Percentiles rank a stretch among this genome's conserved stretches.
These are phyloP conservation scores for Melanophora roralis DNA, from an alignment of 2,888 invertebrate species.

Conservation along the genomic window DNA sequence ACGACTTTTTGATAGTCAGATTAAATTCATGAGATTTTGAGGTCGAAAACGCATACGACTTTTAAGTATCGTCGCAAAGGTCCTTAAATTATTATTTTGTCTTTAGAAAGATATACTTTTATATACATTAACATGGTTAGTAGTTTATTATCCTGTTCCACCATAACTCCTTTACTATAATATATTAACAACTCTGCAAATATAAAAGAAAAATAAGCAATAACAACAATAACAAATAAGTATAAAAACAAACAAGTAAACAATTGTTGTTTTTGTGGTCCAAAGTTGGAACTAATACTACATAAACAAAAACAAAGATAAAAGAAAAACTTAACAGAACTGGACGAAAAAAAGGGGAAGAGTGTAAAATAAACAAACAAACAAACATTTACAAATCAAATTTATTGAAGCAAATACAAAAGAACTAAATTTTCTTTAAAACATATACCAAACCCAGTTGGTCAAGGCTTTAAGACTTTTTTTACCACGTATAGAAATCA, in stretches of 20 bases:
- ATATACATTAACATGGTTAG: neutral
- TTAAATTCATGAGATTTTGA: too few species aligned
- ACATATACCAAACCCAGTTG: neutral
- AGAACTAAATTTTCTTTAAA: constrained; percentile 18
- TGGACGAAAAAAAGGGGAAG: neutral
- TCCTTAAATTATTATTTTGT: too few species aligned
- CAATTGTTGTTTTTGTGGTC: constrained; percentile 37
- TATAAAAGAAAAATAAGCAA: constrained; percentile 4
- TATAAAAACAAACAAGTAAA: constrained; percentile 57
- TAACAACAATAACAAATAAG: constrained; percentile 42
- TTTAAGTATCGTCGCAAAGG: too few species aligned
- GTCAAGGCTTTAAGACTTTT: too few species aligned
- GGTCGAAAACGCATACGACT: too few species aligned
- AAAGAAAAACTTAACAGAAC: neutral
- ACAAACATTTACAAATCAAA: constrained; percentile 63
- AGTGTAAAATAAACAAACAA: neutral
- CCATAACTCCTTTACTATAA: neutral
- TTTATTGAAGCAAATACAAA: constrained; percentile 62
- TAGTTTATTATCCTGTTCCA: constrained; percentile 30
- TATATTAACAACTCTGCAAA: neutral
- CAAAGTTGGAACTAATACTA: constrained; percentile 43
- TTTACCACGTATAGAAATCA: too few species aligned
- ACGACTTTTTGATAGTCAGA: too few species aligned
- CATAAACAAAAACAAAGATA: constrained; percentile 48
- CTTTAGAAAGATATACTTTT: too few species aligned